Conservation (phyloP, 2,888 invertebrate species). For the Dynastes maya region DNA sequence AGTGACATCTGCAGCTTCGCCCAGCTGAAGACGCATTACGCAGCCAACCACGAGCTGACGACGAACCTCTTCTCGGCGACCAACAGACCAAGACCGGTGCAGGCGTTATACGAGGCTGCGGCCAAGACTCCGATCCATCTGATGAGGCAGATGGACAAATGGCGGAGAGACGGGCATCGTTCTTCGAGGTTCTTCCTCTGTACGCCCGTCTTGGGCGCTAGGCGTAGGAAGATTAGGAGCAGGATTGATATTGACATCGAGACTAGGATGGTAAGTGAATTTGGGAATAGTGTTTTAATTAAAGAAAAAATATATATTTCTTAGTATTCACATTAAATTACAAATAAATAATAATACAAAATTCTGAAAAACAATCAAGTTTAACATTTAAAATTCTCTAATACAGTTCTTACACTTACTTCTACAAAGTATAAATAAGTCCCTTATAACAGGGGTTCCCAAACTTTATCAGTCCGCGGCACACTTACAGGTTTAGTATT, state of each 20-base stretch:
- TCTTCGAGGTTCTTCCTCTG: conserved; percentile 84
- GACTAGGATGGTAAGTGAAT: conserved; percentile 85
- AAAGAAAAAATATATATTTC: no score
- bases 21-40: conserved; percentile 83
- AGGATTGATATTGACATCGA: conserved; percentile 88
- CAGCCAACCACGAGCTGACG: conserved; percentile 77
- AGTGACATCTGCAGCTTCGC: conserved; percentile 93
- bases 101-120: conserved; percentile 85
- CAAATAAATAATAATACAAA: no score
- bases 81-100: conserved; percentile 83
- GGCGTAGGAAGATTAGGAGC: conserved; percentile 79
- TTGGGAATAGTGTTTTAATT: not conserved
- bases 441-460: no score
- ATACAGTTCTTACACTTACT: no score
- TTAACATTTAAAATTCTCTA: no score
- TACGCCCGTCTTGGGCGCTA: conserved; percentile 85
- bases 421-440: no score
- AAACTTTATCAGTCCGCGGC: no score
- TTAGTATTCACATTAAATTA: no score
- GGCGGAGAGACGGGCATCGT: conserved; percentile 77
- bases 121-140: conserved; percentile 78
- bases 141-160: conserved; percentile 79
- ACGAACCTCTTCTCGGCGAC: conserved; percentile 83
- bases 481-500: no score
- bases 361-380: no score